These are phyloP conservation scores for Chionis minor DNA, from an alignment of 2,113 vertebrate species.

Conservation along the genomic window DNA sequence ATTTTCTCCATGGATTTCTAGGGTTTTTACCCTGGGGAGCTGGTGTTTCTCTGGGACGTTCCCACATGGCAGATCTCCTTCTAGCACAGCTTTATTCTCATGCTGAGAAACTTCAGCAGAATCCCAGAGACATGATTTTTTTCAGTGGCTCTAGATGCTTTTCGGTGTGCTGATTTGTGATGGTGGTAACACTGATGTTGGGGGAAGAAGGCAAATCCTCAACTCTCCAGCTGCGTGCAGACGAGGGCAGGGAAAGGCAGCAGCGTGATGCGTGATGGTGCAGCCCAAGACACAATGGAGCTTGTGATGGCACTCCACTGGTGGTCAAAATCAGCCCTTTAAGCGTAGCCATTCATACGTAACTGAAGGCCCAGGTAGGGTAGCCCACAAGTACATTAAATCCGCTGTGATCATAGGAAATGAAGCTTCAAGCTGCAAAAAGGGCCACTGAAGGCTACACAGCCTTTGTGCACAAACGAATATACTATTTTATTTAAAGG, in stretches of 20 bases:
- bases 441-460: background rate
- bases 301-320: background rate
- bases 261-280: accelerated
- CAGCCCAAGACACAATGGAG: background rate
- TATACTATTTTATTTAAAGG: background rate
- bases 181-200: background rate
- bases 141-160: accelerated
- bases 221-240: background rate
- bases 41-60: background rate
- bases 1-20: background rate
- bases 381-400: background rate
- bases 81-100: background rate
- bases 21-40: background rate
- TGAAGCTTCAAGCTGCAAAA: background rate
- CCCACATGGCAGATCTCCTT: background rate
- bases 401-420: background rate
- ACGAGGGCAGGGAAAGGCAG: background rate
- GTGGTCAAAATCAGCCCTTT: background rate
- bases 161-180: accelerated
- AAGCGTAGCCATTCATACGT: background rate
- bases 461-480: background rate
- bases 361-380: background rate
- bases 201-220: background rate
- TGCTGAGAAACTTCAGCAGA: constrained; percentile 18
- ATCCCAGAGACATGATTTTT: background rate